Conservation (phyloP, 2,797 vertebrate species). For the Pteropus rufus region DNA sequence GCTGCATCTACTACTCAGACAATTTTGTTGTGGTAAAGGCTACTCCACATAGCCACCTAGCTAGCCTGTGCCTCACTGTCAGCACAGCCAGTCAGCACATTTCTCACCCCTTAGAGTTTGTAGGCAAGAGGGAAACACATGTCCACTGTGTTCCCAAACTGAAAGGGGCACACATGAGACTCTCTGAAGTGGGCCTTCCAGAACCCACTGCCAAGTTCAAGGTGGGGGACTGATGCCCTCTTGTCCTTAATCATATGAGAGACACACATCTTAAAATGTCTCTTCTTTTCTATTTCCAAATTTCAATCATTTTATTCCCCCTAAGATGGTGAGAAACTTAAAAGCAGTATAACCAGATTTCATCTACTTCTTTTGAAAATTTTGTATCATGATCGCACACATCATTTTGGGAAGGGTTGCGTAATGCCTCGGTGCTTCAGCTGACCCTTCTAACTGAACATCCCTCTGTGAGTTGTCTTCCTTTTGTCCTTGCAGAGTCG, state of each 20-base stretch:
- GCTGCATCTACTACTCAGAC: neutral
- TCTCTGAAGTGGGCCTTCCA: neutral
- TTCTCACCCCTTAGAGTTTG: neutral
- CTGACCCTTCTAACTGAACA: neutral
- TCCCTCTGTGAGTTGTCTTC: neutral
- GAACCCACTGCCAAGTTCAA: neutral
- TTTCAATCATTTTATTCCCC: neutral
- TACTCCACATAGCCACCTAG: accelerated
- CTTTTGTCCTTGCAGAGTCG: neutral
- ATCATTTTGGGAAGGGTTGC: neutral
- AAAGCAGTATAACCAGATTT: neutral
- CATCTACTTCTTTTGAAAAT: neutral
- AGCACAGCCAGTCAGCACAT: neutral
- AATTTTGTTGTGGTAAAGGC: neutral
- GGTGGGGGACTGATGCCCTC: neutral
- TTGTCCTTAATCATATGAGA: neutral
- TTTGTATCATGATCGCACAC: neutral
- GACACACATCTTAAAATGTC: neutral
- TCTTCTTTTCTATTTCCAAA: neutral
- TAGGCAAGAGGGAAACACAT: neutral
- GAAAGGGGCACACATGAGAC: neutral
- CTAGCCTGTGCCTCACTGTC: neutral
- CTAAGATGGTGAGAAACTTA: neutral
- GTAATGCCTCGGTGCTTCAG: neutral
- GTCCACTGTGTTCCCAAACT: neutral